Evolutionary conservation across 2,113 vertebrate genomes (phyloP).

Genomic region (Zosterops japonicus): DNA sequence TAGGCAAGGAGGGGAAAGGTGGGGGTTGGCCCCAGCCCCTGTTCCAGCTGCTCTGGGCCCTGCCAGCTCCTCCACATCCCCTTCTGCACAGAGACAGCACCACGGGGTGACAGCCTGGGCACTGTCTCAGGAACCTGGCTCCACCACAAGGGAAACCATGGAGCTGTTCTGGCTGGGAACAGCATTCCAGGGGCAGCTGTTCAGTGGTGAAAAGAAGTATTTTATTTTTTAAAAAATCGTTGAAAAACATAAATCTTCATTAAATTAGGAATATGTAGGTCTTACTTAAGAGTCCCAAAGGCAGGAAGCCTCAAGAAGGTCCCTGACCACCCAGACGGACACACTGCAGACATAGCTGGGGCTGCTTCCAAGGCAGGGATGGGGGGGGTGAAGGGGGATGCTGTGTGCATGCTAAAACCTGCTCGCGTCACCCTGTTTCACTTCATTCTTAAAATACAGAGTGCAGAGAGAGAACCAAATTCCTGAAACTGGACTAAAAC

Average conservation of each 20-base stretch:
- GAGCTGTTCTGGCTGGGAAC: background rate
- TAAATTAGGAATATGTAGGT: background rate
- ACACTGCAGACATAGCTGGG: background rate
- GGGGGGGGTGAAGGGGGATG: background rate
- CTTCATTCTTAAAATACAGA: constrained; percentile 8
- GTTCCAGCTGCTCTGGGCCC: background rate
- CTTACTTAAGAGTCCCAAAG: background rate
- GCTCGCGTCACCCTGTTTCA: background rate
- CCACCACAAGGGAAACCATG: fast-evolving
- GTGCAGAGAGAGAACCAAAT: background rate
- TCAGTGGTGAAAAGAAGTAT: background rate
- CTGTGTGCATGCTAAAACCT: background rate
- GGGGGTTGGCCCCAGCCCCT: background rate
- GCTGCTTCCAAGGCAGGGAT: fast-evolving
- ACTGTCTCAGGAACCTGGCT: background rate
- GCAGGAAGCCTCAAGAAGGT: background rate
- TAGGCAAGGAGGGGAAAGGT: background rate
- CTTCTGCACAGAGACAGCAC: fast-evolving
- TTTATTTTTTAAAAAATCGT: background rate
- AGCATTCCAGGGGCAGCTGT: background rate
- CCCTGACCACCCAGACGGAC: background rate
- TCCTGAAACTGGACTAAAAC: background rate
- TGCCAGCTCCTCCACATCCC: background rate
- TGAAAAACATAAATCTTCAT: background rate
- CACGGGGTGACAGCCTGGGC: background rate